Evolutionary conservation across 1,140 invertebrate species (phyloP).

Genomic region (Cotesia typhae): DNA sequence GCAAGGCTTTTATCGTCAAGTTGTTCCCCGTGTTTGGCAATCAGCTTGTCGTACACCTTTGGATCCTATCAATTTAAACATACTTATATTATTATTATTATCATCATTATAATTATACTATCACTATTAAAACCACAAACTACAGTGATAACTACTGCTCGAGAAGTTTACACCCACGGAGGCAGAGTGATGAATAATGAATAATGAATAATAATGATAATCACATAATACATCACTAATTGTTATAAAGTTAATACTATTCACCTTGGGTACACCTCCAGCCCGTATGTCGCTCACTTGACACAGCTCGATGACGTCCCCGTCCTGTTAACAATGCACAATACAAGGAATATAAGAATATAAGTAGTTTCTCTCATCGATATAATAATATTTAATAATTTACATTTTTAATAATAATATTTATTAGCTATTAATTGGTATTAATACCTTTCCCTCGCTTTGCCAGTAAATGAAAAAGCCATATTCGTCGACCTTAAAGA

Average conservation of each 20-base stretch:
- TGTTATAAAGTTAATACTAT: conserved; percentile 31
- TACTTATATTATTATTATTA: too few relatives aligned
- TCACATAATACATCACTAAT: too few relatives aligned
- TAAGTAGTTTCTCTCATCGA: not conserved
- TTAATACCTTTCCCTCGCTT: conserved; percentile 87
- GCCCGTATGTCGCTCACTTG: conserved; percentile 96
- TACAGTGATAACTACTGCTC: too few relatives aligned
- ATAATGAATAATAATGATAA: too few relatives aligned
- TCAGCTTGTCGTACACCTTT: conserved; percentile 82
- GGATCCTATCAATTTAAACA: conserved; percentile 73
- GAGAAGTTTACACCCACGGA: too few relatives aligned
- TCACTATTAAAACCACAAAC: too few relatives aligned
- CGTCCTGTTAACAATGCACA: conserved; percentile 74
- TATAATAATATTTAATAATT: not conserved
- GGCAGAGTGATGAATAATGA: too few relatives aligned
- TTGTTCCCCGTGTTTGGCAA: conserved; percentile 79
- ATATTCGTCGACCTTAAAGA: conserved; percentile 97
- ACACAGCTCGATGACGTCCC: conserved; percentile 94
- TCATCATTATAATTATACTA: too few relatives aligned
- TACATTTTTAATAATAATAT: too few relatives aligned
- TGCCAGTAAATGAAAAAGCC: conserved; percentile 99
- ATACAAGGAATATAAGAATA: too few relatives aligned
- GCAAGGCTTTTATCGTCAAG: conserved; percentile 96
- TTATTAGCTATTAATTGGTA: not conserved
- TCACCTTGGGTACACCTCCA: conserved; percentile 87